A percentile compares a stretch with the other conserved stretches of the same genome.
phyloP scores from a whole-genome alignment of 2,113 vertebrate species.

The Aspidoscelis tigris region DNA sequence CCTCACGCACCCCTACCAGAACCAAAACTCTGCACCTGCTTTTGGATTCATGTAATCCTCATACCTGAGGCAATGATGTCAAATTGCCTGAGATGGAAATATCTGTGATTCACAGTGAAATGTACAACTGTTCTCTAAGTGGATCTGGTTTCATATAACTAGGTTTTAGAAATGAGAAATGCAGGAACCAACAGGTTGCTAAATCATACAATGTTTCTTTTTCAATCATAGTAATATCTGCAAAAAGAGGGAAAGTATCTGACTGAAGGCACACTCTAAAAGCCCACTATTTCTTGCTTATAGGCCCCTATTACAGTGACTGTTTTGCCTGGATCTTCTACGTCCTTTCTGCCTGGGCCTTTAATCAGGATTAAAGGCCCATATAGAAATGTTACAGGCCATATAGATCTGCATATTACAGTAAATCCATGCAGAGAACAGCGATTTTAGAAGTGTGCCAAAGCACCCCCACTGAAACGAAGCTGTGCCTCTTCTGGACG shows the following conservation, averaged over 20 bases:
- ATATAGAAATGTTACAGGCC: no score
- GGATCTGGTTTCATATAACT: constrained; percentile 19
- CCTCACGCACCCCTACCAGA: not conserved
- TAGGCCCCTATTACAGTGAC: no score
- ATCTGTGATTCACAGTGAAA: constrained; percentile 10
- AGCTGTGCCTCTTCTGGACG: no score
- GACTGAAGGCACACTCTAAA: not conserved
- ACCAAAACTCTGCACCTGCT: not conserved
- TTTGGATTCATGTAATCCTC: not conserved
- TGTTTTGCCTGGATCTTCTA: no score
- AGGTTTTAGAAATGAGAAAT: constrained; percentile 5
- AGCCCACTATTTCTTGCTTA: not conserved
- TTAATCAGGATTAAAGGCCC: no score
- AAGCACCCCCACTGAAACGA: no score
- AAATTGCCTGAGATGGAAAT: constrained; percentile 3
- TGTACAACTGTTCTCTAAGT: constrained; percentile 5
- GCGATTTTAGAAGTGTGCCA: no score
- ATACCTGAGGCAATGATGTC: constrained; percentile 12
- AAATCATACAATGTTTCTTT: not conserved
- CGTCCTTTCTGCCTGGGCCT: no score
- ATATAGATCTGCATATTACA: no score
- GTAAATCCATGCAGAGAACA: no score
- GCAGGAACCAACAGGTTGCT: not conserved
- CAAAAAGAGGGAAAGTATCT: not conserved
- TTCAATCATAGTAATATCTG: not conserved